A percentile compares a stretch with the other conserved stretches of the same genome.
These are phyloP conservation scores for Limanda limanda DNA, from an alignment of 2,113 vertebrate species.

Conservation along the genomic window DNA sequence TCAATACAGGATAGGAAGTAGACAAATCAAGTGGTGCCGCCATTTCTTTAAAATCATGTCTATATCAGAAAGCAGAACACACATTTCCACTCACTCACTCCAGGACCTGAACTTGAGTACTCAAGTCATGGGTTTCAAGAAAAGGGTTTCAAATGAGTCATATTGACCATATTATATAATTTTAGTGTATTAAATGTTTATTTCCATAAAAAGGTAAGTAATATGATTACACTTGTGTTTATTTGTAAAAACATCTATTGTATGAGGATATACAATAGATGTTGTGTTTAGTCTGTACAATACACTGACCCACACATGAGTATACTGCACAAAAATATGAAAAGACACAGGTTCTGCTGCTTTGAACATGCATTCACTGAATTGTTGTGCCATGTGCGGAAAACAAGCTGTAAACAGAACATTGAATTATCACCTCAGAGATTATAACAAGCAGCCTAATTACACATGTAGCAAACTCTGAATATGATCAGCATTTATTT, in stretches of 20 bases:
- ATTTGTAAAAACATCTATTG: slow-evolving; percentile 7
- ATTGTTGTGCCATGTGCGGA: not conserved
- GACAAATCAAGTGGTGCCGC: too few relatives aligned
- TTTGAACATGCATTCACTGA: not conserved
- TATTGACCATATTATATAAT: not conserved
- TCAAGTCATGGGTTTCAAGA: too few relatives aligned
- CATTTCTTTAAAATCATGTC: too few relatives aligned
- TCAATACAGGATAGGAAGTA: too few relatives aligned
- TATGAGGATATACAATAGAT: not conserved
- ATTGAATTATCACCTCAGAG: not conserved
- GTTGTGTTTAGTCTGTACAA: not conserved
- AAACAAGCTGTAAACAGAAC: not conserved
- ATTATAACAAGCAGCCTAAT: not conserved
- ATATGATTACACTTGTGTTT: not conserved
- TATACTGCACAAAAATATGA: not conserved
- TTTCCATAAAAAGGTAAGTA: not conserved
- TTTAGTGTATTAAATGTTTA: not conserved
- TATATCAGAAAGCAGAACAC: too few relatives aligned
- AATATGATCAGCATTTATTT: not conserved
- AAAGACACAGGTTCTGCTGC: not conserved
- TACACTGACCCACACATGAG: not conserved
- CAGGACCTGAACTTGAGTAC: too few relatives aligned
- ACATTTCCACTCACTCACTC: too few relatives aligned
- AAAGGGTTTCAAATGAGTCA: not conserved
- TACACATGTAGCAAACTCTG: not conserved